Evolutionary conservation across 1,140 invertebrate species (phyloP).

Genomic region (Ptiloglossa arizonensis): DNA sequence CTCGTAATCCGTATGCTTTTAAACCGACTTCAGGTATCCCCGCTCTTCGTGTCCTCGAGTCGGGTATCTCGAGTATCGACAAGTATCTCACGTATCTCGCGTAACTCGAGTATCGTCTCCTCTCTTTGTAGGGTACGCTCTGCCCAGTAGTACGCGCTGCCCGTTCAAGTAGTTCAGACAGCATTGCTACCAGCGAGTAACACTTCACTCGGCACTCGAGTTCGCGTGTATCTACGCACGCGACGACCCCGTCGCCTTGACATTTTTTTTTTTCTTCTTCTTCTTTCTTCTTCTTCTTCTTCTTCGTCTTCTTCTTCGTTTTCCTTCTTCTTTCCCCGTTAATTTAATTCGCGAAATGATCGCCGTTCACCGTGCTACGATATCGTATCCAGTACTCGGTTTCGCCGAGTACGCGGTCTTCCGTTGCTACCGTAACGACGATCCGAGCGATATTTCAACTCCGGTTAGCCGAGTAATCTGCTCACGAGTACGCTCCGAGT

Average conservation of each 20-base stretch:
- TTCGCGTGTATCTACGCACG: background rate
- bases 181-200: constrained; percentile 7
- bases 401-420: background rate
- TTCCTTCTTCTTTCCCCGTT: background rate
- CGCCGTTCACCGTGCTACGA: background rate
- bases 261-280: background rate
- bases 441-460: too few species aligned
- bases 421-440: background rate
- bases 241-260: constrained; percentile 1
- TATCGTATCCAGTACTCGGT: background rate
- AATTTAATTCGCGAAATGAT: background rate
- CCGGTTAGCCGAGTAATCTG: too few species aligned
- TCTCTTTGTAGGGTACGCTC: constrained; percentile 24
- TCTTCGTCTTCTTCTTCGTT: background rate
- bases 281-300: background rate
- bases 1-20: constrained; percentile 41
- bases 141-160: constrained; percentile 16
- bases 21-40: constrained; percentile 26
- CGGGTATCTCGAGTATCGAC: constrained; percentile 54
- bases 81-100: constrained; percentile 49
- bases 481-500: too few species aligned
- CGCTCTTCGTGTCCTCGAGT: constrained; percentile 8
- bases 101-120: constrained; percentile 45
- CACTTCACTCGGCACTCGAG: constrained; percentile 14
- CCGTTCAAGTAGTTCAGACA: constrained; percentile 30